Evolutionary conservation across 2,888 invertebrate species (phyloP), one percentile per base, ranked within the genome.

Genomic region (Pyralis farinalis): DNA sequence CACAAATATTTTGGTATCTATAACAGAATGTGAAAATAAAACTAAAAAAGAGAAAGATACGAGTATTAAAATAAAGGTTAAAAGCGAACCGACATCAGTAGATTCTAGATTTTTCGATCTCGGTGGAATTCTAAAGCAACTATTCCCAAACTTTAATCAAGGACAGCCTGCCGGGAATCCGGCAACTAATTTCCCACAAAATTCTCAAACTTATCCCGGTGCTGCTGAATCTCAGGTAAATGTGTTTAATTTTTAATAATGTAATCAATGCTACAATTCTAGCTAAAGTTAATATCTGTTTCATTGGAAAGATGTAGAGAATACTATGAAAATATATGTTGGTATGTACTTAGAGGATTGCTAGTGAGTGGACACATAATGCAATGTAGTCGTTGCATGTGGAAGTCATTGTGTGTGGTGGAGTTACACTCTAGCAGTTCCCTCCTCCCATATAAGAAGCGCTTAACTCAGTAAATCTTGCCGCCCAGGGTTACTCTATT

Each of bases 121-220:
- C 22, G 30, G 30, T 21, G 21, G 30, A 22, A 11, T 30, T 1
- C 20, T 37, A 20, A 12, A 22, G 21, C 31, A 21, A 16, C 30
- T 12, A 12, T 37, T 37, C 21, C 12, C 37, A 8, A 37, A 37
- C 37, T 22, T 22, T 9, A 37, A 37, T 31, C 29, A 22, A 29
- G 30, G 30, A 4, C 30, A 21, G 11, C 37, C 37, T 21, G 30
- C 10, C n/a, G 20, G 21, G 21, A 30, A 37, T 30, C 10, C 11
- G 1, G 37, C 20, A 21, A 30, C 29, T 12, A 37, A 37, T 30
- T 37, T 30, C 6, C 37, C 37, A 10, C 30, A 37, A 21, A 37
- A 37, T 9, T 12, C 10, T 1, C 28, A 28, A 4, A 16, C 12
- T 29, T 11, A 11, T 36, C 36, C 29, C 10, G 16, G 25, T 21